These are phyloP conservation scores for Pedicia rivosa DNA, from an alignment of 2,888 invertebrate species.

Conservation along the genomic window DNA sequence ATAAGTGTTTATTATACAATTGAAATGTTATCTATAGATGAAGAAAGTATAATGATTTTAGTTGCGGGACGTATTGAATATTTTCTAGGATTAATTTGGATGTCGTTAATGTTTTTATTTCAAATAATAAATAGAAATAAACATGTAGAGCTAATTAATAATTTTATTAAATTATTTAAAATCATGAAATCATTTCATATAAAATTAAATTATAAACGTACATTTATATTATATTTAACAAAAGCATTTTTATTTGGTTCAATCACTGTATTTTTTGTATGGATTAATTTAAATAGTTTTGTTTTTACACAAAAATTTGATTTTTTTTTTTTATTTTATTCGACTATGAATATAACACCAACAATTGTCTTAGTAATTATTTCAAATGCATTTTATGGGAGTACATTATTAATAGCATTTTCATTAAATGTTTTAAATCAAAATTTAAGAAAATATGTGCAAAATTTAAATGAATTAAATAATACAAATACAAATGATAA, in stretches of 20 bases:
- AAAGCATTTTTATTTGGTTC: not conserved
- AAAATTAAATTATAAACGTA: no score
- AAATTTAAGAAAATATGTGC: constrained; percentile 1
- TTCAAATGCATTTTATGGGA: constrained; percentile 4
- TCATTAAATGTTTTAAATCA: not conserved
- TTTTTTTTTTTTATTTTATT: not conserved
- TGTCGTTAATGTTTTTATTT: no score
- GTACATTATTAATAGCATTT: not conserved
- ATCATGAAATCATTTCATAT: no score
- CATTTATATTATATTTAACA: no score
- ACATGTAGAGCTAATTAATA: no score
- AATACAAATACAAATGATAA: not conserved
- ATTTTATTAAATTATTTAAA: no score
- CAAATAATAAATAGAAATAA: no score
- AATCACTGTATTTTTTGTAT: not conserved
- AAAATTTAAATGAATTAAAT: not conserved
- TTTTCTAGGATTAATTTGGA: no score
- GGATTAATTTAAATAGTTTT: not conserved
- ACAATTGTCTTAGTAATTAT: not conserved
- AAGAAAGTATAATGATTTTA: no score
- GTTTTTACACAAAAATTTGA: not conserved
- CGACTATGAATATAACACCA: not conserved
- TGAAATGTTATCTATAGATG: no score
- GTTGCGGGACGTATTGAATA: no score
- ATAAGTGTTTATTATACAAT: no score